Conservation (phyloP, 2,888 invertebrate species). For the Cheilosia soror region DNA sequence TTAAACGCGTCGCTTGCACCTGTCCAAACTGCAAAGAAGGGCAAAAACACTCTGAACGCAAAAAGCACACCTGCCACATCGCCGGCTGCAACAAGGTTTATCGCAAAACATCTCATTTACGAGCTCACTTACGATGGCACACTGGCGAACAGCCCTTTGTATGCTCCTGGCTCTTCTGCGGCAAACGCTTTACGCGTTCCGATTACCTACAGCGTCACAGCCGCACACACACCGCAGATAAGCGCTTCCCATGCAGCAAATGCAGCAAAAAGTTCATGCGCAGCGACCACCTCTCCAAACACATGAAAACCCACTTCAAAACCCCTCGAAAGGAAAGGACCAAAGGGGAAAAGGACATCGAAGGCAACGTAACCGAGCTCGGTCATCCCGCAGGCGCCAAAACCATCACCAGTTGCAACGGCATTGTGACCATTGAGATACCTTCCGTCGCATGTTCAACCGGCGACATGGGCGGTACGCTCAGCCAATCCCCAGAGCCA, state of each 20-base stretch:
- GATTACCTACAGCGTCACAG: constrained; percentile 92
- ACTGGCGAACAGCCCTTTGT: constrained; percentile 97
- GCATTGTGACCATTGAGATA: constrained; percentile 81
- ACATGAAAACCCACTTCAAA: constrained; percentile 94
- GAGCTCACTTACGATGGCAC: constrained; percentile 96
- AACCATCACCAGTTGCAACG: constrained; percentile 79
- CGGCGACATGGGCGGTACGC: constrained; percentile 66
- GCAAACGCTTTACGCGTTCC: constrained; percentile 90
- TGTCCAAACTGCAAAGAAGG: constrained; percentile 98
- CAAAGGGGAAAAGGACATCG: constrained; percentile 77
- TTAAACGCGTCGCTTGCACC: constrained; percentile 96
- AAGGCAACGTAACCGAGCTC: constrained; percentile 40
- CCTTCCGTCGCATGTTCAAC: constrained; percentile 82
- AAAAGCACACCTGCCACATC: constrained; percentile 97
- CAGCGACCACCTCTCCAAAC: constrained; percentile 95
- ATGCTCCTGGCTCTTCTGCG: constrained; percentile 97
- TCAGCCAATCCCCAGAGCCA: constrained; percentile 74
- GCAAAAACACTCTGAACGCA: constrained; percentile 91
- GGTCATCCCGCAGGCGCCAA: constrained; percentile 76
- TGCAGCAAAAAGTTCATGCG: constrained; percentile 97
- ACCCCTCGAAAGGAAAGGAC: constrained; percentile 81
- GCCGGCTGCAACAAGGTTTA: constrained; percentile 96
- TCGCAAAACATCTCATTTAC: constrained; percentile 94
- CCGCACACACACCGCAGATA: constrained; percentile 96
- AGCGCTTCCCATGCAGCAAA: constrained; percentile 94